phyloP scores from a whole-genome alignment of 2,113 vertebrate genomes.

The Zootoca vivipara region DNA sequence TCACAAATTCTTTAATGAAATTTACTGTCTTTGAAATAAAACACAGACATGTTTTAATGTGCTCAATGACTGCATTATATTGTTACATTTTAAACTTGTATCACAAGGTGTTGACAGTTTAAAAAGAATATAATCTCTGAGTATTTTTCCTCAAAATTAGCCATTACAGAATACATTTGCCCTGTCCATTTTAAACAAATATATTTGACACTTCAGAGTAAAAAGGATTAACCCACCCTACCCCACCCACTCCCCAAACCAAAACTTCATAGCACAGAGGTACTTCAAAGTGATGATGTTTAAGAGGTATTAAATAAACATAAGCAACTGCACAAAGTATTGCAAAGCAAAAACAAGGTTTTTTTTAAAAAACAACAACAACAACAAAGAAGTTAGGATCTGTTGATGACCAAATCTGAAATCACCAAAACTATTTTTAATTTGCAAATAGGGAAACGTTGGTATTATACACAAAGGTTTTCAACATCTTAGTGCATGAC shows the following conservation, averaged over 20 bases:
- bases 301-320: conserved; percentile 20
- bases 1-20: neutral
- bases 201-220: conserved; percentile 8
- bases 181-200: conserved; percentile 30
- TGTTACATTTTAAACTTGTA: conserved; percentile 19
- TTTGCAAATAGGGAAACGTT: conserved; percentile 62
- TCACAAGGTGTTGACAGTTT: neutral
- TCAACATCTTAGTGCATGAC: conserved; percentile 62
- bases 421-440: conserved; percentile 66
- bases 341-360: neutral
- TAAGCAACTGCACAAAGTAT: conserved; percentile 53
- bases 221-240: conserved; percentile 3
- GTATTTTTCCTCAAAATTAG: conserved; percentile 21
- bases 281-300: conserved; percentile 9
- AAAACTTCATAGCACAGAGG: conserved; percentile 12
- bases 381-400: conserved; percentile 59
- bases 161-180: conserved; percentile 17
- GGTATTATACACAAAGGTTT: conserved; percentile 32
- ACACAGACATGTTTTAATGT: conserved; percentile 26
- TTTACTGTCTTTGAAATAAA: conserved; percentile 35
- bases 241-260: neutral
- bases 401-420: conserved; percentile 65
- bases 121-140: neutral
- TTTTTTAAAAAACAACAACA: conserved; percentile 54
- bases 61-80: conserved; percentile 48